Base-by-base conservation (phyloP, 1,140 invertebrate species). In the Copidosoma floridanum region DNA sequence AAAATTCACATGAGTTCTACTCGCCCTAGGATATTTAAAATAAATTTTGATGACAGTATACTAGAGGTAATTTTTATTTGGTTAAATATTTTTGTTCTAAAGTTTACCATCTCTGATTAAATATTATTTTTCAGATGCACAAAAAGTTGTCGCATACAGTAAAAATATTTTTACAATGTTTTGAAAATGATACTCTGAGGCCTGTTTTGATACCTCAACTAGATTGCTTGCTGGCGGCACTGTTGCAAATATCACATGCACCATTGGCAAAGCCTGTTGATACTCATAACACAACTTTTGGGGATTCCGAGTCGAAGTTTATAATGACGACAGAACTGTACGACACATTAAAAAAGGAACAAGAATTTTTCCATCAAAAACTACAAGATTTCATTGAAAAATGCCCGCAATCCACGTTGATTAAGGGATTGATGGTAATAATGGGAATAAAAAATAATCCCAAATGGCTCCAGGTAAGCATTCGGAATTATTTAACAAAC, bases 231-330 rank as follows among this genome's bases (percentile, higher is more conserved):
- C 73, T 93, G 41, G 84, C 84, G 63, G 83, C 83, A 8, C 71
- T 91, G n/a, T 83, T 89, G 65, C 89, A 91, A 75, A 75, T 91
- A 53, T 81, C 83, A 24, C 84, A 85, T 80, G 86, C 84, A 21
- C 86, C 86, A 54, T 67, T 89, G 23, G 83, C 79, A 50, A 86
- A 85, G 75, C 87, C 86, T 24, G 53, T 51, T 41, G 12, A 20
- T 24, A 12, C 14, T 57, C 52, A 47, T 44, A 35, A 14, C 32
- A 14, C 10, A 29, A 24, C 11, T 32, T 14, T 4, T 24, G 18
- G 5, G 38, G 53, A 24, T 20, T 37, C 32, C 6, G 63, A 65
- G 14, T 21, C 63, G 26, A 46, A 70, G 26, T 71, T 74, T 61
- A 40, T 32, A 40, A 77, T 79, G 71, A 71, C 75, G 18, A 16